Evolutionary conservation across 2,888 invertebrate genomes (phyloP), one percentile per base, ranked within the genome.

Genomic region (Perithous albicinctus): DNA sequence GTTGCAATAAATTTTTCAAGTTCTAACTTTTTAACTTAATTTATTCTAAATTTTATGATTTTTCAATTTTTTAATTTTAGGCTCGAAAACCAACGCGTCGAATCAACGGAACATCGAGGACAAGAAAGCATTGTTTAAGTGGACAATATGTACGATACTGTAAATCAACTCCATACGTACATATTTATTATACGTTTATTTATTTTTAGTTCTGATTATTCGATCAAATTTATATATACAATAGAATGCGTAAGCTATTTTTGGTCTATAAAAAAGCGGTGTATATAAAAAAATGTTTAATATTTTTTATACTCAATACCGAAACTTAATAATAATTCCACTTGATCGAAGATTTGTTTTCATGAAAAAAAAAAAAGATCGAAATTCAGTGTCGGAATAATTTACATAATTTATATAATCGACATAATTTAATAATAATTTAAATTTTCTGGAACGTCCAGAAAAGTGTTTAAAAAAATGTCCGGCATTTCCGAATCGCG

Each of bases 61-160:
- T n/a, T n/a, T 26, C 12, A 10, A 51, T 26, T 54, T 54, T 15
- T 48, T 48, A 23, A 18, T 78, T 78, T 51, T 23, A 75, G 75
- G 51, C 20, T 29, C 56, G 5, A 54, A 15, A 2, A 67, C 15
- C 10, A 20, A 70, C 35, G 54, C 18, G 26, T 43, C 63, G 23
- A 51, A 59, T 35, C 59, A 48, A 43, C 35, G 59, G 56, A 32
- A 59, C 18, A 32, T 32, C 15, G 35, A 59, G 6, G 32, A 59
- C 32, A 59, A 59, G n/a, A 59, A 59, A 59, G 32, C 15, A 8
- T 35, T 29, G 18, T 32, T 59, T 7, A 59, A 15, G 32, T 59
- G 56, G 56, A 59, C 56, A 1, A n/a, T 59, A 15, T 59, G 56
- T 32, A 15, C 29, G 32, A 15, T 59, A 59, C 15, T 59, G 8